phyloP scores from a whole-genome alignment of 1,140 invertebrate species.

The Pseudomyrmex dendroicus region DNA sequence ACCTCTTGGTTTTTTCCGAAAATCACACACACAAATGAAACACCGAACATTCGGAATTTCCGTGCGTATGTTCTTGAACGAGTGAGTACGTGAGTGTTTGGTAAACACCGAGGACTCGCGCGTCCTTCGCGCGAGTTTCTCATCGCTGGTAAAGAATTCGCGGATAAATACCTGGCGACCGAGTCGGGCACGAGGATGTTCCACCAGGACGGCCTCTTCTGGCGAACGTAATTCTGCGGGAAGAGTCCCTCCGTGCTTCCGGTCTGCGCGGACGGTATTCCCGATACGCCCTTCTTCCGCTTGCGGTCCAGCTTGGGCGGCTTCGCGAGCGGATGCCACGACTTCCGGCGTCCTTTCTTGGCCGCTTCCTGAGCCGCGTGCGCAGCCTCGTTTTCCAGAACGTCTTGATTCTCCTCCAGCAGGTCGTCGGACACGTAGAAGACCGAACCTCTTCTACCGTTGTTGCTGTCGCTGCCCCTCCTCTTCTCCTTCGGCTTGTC shows the following conservation, averaged over 20 bases:
- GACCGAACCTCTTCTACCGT: conserved; percentile 72
- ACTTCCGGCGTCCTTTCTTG: conserved; percentile 87
- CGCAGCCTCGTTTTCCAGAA: conserved; percentile 76
- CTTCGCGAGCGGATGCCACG: conserved; percentile 88
- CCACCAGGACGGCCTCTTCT: conserved; percentile 94
- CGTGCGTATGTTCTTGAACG: no score
- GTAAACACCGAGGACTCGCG: neutral
- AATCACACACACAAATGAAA: no score
- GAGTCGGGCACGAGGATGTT: conserved; percentile 92
- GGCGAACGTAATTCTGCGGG: conserved; percentile 84
- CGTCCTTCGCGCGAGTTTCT: neutral
- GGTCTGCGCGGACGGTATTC: conserved; percentile 76
- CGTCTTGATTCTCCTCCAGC: conserved; percentile 81
- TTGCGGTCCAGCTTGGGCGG: conserved; percentile 88
- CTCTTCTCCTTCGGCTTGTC: conserved; percentile 68
- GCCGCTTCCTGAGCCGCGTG: conserved; percentile 83
- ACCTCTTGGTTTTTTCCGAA: no score
- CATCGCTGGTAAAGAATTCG: no score
- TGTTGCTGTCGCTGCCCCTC: conserved; percentile 61
- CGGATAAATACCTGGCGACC: conserved; percentile 79
- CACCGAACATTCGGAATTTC: no score
- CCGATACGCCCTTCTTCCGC: conserved; percentile 87
- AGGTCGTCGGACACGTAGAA: conserved; percentile 80
- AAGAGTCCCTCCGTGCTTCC: conserved; percentile 86
- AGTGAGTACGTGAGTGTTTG: neutral